Conservation (phyloP, 1,140 invertebrate genomes). For the Bradynema listronoti region DNA sequence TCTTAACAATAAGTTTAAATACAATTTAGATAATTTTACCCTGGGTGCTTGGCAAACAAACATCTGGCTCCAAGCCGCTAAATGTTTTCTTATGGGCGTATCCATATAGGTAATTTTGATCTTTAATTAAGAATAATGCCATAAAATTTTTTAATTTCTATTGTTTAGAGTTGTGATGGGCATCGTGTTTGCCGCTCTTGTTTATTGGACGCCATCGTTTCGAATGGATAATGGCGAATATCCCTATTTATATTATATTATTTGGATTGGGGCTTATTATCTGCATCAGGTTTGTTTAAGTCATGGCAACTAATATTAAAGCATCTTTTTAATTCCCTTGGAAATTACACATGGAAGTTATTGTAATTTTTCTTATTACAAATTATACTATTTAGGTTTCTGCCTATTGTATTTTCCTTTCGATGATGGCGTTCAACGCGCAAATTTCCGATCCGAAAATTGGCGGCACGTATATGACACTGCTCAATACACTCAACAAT, state of each 20-base stretch:
- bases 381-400: constrained; percentile 59
- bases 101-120: constrained; percentile 64
- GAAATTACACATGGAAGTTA: too few species aligned
- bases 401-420: constrained; percentile 73
- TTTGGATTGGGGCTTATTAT: constrained; percentile 73
- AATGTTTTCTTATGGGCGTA: constrained; percentile 77
- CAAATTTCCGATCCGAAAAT: constrained; percentile 78
- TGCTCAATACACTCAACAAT: constrained; percentile 91
- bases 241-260: constrained; percentile 72
- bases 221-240: constrained; percentile 62
- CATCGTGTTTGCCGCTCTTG: constrained; percentile 72
- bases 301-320: too few species aligned
- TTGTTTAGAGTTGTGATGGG: constrained; percentile 71
- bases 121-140: background rate
- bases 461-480: constrained; percentile 98
- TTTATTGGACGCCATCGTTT: constrained; percentile 75
- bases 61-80: constrained; percentile 66
- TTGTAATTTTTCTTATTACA: background rate
- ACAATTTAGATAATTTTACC: constrained; percentile 81
- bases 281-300: constrained; percentile 66
- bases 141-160: background rate
- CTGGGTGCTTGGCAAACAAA: constrained; percentile 77
- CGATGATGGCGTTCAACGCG: constrained; percentile 65
- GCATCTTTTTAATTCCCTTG: too few species aligned
- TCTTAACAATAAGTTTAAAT: too few species aligned